These are phyloP conservation scores for Saxidomus purpurata DNA, from an alignment of 1,140 invertebrate species.

Conservation along the genomic window DNA sequence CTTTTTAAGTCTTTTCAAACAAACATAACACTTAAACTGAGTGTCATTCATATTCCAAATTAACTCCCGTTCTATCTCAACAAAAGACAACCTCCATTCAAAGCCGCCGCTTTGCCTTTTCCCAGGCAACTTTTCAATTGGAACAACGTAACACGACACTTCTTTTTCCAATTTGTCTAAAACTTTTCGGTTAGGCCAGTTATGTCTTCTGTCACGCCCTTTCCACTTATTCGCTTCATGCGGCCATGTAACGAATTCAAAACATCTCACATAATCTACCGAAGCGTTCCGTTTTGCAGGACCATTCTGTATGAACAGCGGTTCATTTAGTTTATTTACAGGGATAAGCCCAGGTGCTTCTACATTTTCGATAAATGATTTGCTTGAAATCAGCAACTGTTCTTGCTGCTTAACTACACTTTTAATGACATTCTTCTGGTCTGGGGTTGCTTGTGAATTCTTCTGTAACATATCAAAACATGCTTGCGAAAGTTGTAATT, in stretches of 20 bases:
- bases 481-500: too few relatives aligned
- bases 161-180: background rate
- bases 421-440: too few relatives aligned
- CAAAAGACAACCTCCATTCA: background rate
- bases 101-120: background rate
- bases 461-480: too few relatives aligned
- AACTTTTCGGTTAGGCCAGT: background rate
- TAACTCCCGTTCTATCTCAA: background rate
- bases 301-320: background rate
- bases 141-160: background rate
- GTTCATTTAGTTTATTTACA: background rate
- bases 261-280: background rate
- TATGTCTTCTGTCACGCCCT: background rate
- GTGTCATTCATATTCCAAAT: background rate
- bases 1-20: background rate
- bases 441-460: too few relatives aligned
- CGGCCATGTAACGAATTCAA: background rate
- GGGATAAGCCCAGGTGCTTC: background rate
- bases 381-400: background rate
- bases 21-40: background rate
- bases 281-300: background rate
- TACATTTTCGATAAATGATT: background rate
- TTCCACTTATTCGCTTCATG: background rate
- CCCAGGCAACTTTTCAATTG: background rate
- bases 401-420: too few relatives aligned